A percentile compares a stretch with the other conserved stretches of the same genome.
phyloP scores from a whole-genome alignment of 1,140 invertebrate genomes.

The Brachionus angularis region DNA sequence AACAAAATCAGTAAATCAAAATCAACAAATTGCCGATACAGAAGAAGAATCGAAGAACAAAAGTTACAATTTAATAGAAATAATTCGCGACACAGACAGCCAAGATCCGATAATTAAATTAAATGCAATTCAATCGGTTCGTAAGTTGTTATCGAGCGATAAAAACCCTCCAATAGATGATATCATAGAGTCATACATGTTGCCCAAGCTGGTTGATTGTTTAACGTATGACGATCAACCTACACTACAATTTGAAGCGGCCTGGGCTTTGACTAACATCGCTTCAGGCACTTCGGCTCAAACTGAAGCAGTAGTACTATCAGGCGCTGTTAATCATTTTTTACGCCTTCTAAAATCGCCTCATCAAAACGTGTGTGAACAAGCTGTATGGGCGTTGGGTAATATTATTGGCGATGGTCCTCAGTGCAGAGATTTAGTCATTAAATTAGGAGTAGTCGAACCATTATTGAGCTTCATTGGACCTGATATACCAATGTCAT shows the following conservation, averaged over 20 bases:
- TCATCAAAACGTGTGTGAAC: slow-evolving; percentile 96
- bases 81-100: not conserved
- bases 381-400: slow-evolving; percentile 95
- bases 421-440: slow-evolving; percentile 80
- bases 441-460: slow-evolving; percentile 79
- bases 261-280: slow-evolving; percentile 98
- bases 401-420: slow-evolving; percentile 96
- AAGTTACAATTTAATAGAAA: not conserved
- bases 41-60: not conserved
- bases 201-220: slow-evolving; percentile 86
- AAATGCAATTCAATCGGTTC: slow-evolving; percentile 53
- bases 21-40: not conserved
- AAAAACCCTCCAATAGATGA: slow-evolving; percentile 98
- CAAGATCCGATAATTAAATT: slow-evolving; percentile 43
- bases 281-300: slow-evolving; percentile 92
- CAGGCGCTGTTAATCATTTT: slow-evolving; percentile 89
- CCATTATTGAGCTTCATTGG: slow-evolving; percentile 84
- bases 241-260: slow-evolving; percentile 92
- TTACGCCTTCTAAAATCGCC: slow-evolving; percentile 78
- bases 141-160: slow-evolving; percentile 91
- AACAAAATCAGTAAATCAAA: not conserved
- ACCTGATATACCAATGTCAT: slow-evolving; percentile 83
- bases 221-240: slow-evolving; percentile 79
- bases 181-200: slow-evolving; percentile 83
- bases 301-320: slow-evolving; percentile 58